These are phyloP conservation scores for Zootoca vivipara DNA, from an alignment of 2,113 vertebrate species.

Conservation along the genomic window DNA sequence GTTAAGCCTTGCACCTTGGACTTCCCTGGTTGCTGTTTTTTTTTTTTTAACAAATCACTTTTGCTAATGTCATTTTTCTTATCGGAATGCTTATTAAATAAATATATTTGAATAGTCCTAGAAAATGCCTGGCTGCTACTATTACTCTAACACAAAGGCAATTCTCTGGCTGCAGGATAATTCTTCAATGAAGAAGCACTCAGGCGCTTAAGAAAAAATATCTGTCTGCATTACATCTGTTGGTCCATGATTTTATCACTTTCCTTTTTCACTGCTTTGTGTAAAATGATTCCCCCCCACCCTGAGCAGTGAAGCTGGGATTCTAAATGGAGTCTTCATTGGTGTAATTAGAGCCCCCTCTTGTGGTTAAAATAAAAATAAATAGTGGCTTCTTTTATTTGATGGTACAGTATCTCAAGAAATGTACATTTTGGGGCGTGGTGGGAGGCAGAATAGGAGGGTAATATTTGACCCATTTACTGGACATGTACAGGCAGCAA, in stretches of 20 bases:
- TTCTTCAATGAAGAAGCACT: neutral
- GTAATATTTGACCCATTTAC: neutral
- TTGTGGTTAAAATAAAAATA: slow-evolving; percentile 27
- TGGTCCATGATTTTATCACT: neutral
- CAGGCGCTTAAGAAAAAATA: neutral
- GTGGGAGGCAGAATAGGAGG: too few relatives aligned
- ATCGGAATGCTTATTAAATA: neutral
- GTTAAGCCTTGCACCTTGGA: neutral
- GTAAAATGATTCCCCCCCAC: neutral
- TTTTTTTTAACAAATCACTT: neutral
- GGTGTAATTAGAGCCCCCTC: slow-evolving; percentile 54
- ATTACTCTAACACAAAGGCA: neutral
- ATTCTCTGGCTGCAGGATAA: neutral
- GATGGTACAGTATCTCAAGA: too few relatives aligned
- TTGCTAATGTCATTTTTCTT: neutral
- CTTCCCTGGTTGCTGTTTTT: neutral
- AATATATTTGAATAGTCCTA: neutral
- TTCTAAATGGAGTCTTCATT: neutral
- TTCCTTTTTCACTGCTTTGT: rapidly evolving
- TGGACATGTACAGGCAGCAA: neutral
- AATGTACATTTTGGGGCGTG: too few relatives aligned
- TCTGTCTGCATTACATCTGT: neutral
- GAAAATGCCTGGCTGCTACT: neutral
- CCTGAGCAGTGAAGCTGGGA: rapidly evolving
- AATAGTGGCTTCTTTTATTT: neutral